phyloP scores from a whole-genome alignment of 2,797 vertebrate genomes.

The Aulostomus chinensis region DNA sequence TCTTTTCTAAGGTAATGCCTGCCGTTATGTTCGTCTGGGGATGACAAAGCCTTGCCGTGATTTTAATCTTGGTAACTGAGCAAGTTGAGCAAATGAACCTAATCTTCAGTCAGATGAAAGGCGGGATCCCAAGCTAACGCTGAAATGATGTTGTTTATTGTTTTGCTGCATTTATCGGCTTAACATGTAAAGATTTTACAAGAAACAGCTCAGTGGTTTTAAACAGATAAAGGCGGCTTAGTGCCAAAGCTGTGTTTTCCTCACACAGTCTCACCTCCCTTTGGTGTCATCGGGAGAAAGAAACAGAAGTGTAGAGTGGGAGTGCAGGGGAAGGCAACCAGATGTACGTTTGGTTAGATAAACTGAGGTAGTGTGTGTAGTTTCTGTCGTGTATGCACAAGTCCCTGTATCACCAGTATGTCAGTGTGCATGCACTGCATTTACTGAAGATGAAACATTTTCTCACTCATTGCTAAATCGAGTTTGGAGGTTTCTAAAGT shows the following conservation, averaged over 20 bases:
- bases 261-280: constrained; percentile 26
- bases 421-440: no score
- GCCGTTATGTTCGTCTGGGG: constrained; percentile 37
- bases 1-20: constrained; percentile 67
- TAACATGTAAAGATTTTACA: constrained; percentile 64
- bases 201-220: constrained; percentile 66
- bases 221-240: constrained; percentile 62
- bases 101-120: constrained; percentile 66
- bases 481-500: no score
- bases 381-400: neutral
- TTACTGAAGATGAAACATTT: no score
- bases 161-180: constrained; percentile 59
- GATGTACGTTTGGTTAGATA: neutral
- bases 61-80: constrained; percentile 55
- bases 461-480: no score
- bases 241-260: constrained; percentile 39
- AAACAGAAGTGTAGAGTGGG: constrained; percentile 7
- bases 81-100: constrained; percentile 57
- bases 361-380: neutral
- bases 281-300: constrained; percentile 18
- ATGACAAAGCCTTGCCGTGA: constrained; percentile 54
- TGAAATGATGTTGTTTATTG: constrained; percentile 61
- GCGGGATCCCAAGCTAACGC: constrained; percentile 38
- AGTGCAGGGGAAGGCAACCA: neutral
- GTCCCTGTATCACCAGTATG: neutral